These are phyloP conservation scores for Zygogramma bicolorata DNA, from an alignment of 2,888 invertebrate species.

Conservation along the genomic window DNA sequence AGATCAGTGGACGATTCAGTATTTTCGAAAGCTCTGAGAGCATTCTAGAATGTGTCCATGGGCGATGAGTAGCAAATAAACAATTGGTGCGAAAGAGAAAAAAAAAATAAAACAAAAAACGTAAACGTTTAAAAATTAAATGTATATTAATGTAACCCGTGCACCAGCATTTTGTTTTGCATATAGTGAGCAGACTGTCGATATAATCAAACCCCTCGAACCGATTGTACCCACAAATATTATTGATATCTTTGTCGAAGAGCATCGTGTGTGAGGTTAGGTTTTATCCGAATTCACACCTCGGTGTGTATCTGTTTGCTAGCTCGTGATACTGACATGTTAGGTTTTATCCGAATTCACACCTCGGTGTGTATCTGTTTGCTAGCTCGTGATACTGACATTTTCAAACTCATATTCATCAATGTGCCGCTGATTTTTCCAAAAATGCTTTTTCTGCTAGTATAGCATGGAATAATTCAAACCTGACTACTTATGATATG, in stretches of 20 bases:
- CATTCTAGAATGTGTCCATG: not conserved
- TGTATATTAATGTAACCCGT: not conserved
- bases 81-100: not conserved
- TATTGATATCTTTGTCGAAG: not conserved
- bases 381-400: too few species aligned
- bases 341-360: too few species aligned
- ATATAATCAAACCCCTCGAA: not conserved
- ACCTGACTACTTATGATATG: not conserved
- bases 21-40: not conserved
- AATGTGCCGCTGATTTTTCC: too few species aligned
- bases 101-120: not conserved
- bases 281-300: not conserved
- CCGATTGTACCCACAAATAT: not conserved
- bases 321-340: too few species aligned
- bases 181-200: not conserved
- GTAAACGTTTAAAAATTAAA: not conserved
- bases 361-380: too few species aligned
- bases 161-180: not conserved
- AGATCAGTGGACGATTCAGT: not conserved
- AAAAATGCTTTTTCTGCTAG: not conserved
- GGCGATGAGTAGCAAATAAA: not conserved
- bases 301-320: not conserved
- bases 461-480: not conserved
- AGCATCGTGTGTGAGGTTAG: not conserved
- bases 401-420: too few species aligned